phyloP scores from a whole-genome alignment of 2,888 invertebrate genomes.

The Geotrupes spiniger region DNA sequence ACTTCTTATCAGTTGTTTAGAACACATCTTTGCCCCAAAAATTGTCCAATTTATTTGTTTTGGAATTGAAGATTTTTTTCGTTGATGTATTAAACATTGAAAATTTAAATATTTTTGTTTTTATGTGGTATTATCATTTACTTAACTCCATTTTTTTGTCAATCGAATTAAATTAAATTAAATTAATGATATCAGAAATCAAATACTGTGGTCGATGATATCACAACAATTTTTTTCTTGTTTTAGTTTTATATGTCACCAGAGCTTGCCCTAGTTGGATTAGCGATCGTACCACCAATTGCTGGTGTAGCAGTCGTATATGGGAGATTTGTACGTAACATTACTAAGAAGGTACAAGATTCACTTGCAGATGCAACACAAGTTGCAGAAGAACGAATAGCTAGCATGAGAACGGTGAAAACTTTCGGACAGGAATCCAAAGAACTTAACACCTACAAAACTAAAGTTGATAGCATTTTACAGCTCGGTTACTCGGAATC shows the following conservation, averaged over 20 bases:
- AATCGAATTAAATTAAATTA: too few species aligned
- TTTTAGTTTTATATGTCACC: constrained; percentile 86
- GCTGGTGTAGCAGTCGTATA: constrained; percentile 79
- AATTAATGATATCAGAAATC: too few species aligned
- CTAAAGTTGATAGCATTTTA: constrained; percentile 69
- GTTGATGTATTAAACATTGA: too few species aligned
- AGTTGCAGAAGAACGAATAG: constrained; percentile 87
- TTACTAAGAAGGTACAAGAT: constrained; percentile 79
- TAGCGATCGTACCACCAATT: constrained; percentile 87
- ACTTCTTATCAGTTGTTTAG: too few species aligned
- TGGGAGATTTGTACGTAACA: constrained; percentile 79
- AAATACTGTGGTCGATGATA: too few species aligned
- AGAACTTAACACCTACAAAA: constrained; percentile 69
- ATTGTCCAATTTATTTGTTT: too few species aligned
- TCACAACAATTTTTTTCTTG: too few species aligned
- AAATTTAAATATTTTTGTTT: too few species aligned
- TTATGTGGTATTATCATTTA: too few species aligned
- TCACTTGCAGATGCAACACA: constrained; percentile 62
- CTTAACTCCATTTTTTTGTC: too few species aligned
- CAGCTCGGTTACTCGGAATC: constrained; percentile 83
- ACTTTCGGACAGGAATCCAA: constrained; percentile 83
- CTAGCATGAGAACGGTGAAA: constrained; percentile 90
- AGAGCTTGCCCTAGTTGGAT: constrained; percentile 79
- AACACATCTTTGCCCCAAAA: too few species aligned
- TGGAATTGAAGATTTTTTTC: too few species aligned